Percentiles rank a stretch among this genome's conserved stretches.
Evolutionary conservation across 2,797 vertebrate species (phyloP).

Genomic region (Okamejei kenojei): DNA sequence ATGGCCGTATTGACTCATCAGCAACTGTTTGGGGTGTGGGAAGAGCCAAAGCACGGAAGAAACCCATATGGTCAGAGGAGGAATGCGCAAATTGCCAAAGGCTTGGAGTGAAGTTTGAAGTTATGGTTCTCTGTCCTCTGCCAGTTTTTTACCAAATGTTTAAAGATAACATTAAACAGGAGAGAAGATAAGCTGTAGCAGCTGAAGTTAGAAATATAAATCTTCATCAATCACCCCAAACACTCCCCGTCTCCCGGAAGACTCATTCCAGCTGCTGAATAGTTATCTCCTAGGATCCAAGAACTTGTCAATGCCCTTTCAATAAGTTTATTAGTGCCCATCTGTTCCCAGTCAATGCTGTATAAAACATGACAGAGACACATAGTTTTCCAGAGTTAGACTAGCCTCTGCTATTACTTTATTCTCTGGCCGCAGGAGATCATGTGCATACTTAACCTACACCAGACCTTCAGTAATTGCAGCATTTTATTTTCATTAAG

Average conservation of each 20-base stretch:
- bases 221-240: not conserved
- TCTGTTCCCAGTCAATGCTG: conserved; percentile 24
- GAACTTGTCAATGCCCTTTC: not conserved
- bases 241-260: not conserved
- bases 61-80: too few species aligned
- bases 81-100: too few species aligned
- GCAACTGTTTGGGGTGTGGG: too few species aligned
- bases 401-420: not conserved
- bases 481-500: conserved; percentile 36
- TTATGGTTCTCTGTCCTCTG: not conserved
- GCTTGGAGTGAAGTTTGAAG: not conserved
- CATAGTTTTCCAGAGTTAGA: not conserved
- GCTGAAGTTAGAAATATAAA: conserved; percentile 10
- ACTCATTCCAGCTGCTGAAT: not conserved
- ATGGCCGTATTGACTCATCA: too few species aligned
- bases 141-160: not conserved
- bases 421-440: conserved; percentile 26
- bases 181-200: not conserved
- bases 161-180: not conserved
- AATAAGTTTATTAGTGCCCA: conserved; percentile 25
- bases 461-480: conserved; percentile 36
- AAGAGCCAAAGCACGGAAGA: too few species aligned
- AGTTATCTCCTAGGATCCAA: too few species aligned
- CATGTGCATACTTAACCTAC: conserved; percentile 27
- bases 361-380: not conserved